phyloP scores from a whole-genome alignment of 2,797 vertebrate genomes.

The Girardinus metallicus region DNA sequence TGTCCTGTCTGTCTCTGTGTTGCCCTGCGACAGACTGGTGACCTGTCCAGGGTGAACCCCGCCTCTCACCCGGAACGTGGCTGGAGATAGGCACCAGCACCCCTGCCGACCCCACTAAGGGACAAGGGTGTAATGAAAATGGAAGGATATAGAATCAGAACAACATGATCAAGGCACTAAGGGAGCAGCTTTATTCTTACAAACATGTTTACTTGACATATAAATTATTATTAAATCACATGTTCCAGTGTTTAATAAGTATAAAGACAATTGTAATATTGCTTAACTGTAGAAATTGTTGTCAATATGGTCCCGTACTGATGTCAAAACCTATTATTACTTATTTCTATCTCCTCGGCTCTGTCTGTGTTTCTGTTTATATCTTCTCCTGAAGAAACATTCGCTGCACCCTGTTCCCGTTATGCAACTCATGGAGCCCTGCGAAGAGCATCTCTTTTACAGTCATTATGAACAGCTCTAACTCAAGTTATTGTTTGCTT shows the following conservation, averaged over 20 bases:
- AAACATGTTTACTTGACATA: background rate
- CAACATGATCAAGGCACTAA: background rate
- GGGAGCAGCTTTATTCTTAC: background rate
- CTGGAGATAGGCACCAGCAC: too few species aligned
- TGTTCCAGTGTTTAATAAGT: background rate
- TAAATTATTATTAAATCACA: background rate
- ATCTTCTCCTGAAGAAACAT: slow-evolving; percentile 42
- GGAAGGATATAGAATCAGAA: background rate
- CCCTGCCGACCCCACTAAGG: too few species aligned
- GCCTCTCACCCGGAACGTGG: too few species aligned
- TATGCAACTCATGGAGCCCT: slow-evolving; percentile 47
- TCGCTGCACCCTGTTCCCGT: slow-evolving; percentile 36
- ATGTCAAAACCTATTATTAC: background rate
- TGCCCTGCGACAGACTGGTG: too few species aligned
- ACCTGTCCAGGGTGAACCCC: too few species aligned
- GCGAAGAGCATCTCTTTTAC: slow-evolving; percentile 22
- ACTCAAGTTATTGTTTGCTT: slow-evolving; percentile 16
- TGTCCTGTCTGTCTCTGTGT: too few species aligned
- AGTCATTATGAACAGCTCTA: slow-evolving; percentile 39
- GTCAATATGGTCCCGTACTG: background rate
- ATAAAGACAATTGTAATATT: background rate
- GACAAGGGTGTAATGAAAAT: too few species aligned
- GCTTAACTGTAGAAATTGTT: background rate
- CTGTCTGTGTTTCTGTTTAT: slow-evolving; percentile 24
- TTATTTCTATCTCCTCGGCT: slow-evolving; percentile 8